These are phyloP conservation scores for Colletes latitarsis DNA, from an alignment of 1,140 invertebrate genomes.

Conservation along the genomic window DNA sequence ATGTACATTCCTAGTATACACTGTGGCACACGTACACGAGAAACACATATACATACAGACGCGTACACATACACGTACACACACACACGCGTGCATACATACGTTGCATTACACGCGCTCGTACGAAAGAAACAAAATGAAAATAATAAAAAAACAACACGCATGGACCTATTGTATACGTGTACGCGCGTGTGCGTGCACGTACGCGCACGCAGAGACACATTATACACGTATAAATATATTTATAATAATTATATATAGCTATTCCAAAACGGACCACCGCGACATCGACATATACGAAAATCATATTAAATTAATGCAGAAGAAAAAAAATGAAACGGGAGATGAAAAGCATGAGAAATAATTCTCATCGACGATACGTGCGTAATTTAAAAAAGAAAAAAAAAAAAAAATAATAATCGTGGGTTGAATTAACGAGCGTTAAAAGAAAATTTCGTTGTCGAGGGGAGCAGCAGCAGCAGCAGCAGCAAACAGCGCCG, in stretches of 20 bases:
- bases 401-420: slow-evolving; percentile 34
- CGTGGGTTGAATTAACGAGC: slow-evolving; percentile 53
- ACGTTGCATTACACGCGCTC: slow-evolving; percentile 74
- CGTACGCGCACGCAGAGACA: slow-evolving; percentile 53
- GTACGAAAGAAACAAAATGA: not conserved
- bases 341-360: not conserved
- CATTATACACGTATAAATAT: slow-evolving; percentile 69
- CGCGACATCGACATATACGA: slow-evolving; percentile 66
- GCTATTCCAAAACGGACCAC: slow-evolving; percentile 74
- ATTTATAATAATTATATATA: slow-evolving; percentile 76
- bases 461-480: slow-evolving; percentile 18
- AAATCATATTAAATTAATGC: slow-evolving; percentile 59
- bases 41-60: not conserved
- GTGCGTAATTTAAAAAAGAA: slow-evolving; percentile 18
- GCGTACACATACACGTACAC: not conserved
- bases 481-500: slow-evolving; percentile 19
- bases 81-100: slow-evolving; percentile 13
- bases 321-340: slow-evolving; percentile 13
- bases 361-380: slow-evolving; percentile 23
- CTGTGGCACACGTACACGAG: slow-evolving; percentile 69
- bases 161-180: slow-evolving; percentile 76
- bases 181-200: slow-evolving; percentile 53
- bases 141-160: slow-evolving; percentile 42
- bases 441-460: slow-evolving; percentile 31
- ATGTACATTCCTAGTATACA: slow-evolving; percentile 81